Base-by-base conservation (phyloP, 2,888 invertebrate genomes). In the Macrophya annulata region DNA sequence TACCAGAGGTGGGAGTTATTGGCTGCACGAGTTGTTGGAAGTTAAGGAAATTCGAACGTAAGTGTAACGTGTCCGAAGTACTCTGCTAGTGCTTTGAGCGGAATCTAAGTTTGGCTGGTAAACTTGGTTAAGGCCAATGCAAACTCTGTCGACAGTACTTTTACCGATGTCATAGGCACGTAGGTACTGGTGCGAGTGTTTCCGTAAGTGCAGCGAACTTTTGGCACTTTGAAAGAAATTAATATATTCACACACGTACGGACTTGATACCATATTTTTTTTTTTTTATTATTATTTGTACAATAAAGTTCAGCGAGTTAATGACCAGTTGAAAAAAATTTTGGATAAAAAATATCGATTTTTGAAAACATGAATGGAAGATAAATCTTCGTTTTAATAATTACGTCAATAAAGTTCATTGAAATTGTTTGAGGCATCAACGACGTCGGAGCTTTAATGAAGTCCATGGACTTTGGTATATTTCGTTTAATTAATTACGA, bases 131-230 rank as follows among this genome's bases (percentile, higher is more conserved):
- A 40, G 40, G n/a, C 51, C 51, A 51, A 37, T 77, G 77, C 37
- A 77, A 77, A 77, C 77, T 77, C 37, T 21, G 55, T 55, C 43
- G 25, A 45, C 21, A 43, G 72, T 43, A 45, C 72, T 74, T 74
- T 74, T 74, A 45, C 21, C 21, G n/a, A 40, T 40, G 10, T 45
- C 9, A 43, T 45, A 74, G 17, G 43, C 31, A 31, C 31, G 31
- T 31, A 31, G 31, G 31, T 31, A 31, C 31, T 3, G 31, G 31
- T 3, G 31, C 15, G 40, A 17, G 71, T 5, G 17, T 40, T 1
- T 17, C 40, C 17, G 71, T 9, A 12, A 25, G 25, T 25, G 12
- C 59, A 62, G 62, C 21, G 25, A 4, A 21, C 1, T 4, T 25
- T 12, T 0, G 25, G 62, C 12, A 1, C 9, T 25, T 62, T 62